Evolutionary conservation across 2,888 invertebrate species (phyloP).

Genomic region (Prosopocoilus inquinatus): DNA sequence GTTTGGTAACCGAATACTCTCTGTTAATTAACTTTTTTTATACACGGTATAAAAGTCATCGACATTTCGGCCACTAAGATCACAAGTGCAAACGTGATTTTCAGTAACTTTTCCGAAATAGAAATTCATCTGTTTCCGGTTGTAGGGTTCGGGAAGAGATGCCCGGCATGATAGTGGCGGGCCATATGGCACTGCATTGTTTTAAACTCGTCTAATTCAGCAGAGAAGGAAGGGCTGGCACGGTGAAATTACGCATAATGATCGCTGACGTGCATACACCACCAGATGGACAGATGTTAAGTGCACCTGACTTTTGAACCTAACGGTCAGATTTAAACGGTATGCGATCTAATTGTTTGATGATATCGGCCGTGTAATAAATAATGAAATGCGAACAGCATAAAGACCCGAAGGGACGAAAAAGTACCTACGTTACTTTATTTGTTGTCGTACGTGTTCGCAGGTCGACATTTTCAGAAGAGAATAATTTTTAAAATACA

Average conservation of each 20-base stretch:
- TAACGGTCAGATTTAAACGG: slow-evolving; percentile 20
- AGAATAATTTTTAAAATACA: too few relatives aligned
- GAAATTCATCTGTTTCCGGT: slow-evolving; percentile 25
- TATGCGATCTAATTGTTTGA: not conserved
- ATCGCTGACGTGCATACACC: not conserved
- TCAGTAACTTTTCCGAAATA: slow-evolving; percentile 15
- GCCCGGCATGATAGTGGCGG: not conserved
- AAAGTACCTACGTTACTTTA: too few relatives aligned
- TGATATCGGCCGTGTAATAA: too few relatives aligned
- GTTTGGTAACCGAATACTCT: too few relatives aligned
- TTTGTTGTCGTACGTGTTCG: too few relatives aligned
- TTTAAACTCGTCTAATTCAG: slow-evolving; percentile 10
- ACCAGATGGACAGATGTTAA: slow-evolving; percentile 9
- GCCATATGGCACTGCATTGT: slow-evolving; percentile 18
- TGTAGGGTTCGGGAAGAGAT: slow-evolving; percentile 2
- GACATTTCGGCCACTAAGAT: too few relatives aligned
- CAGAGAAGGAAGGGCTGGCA: not conserved
- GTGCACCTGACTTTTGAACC: slow-evolving; percentile 19
- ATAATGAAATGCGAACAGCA: too few relatives aligned
- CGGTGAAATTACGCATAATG: not conserved
- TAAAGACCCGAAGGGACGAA: too few relatives aligned
- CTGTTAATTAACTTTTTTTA: too few relatives aligned
- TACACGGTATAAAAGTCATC: too few relatives aligned
- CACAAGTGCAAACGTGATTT: not conserved
- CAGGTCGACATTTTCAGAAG: too few relatives aligned